A percentile compares a stretch with the other conserved stretches of the same genome.
These are phyloP conservation scores for Sericinus montela DNA, from an alignment of 2,888 invertebrate species.

Conservation along the genomic window DNA sequence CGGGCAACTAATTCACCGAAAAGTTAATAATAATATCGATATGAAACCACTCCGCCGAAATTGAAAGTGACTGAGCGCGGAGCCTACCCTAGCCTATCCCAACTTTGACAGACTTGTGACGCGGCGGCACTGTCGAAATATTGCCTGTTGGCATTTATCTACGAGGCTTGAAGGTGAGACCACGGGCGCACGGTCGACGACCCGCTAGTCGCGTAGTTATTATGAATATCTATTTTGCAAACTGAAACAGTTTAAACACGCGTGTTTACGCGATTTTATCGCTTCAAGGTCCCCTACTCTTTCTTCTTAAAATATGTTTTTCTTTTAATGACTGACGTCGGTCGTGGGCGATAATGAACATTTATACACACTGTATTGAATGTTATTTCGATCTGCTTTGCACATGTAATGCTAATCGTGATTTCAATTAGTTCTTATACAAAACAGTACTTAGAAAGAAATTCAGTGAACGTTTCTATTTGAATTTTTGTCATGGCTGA, in stretches of 20 bases:
- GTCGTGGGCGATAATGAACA: not conserved
- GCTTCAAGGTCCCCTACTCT: slow-evolving; percentile 29
- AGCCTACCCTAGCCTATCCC: slow-evolving; percentile 41
- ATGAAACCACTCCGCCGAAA: not conserved
- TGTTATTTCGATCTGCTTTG: no score
- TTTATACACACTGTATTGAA: no score
- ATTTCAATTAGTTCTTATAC: no score
- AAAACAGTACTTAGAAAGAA: no score
- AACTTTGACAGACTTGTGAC: slow-evolving; percentile 43
- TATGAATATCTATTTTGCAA: slow-evolving; percentile 57
- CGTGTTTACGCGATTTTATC: slow-evolving; percentile 30
- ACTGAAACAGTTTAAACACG: slow-evolving; percentile 31
- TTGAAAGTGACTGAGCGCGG: not conserved
- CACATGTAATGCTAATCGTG: no score
- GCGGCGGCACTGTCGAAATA: slow-evolving; percentile 44
- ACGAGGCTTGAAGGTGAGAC: slow-evolving; percentile 60
- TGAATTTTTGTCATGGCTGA: no score
- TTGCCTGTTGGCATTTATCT: slow-evolving; percentile 72
- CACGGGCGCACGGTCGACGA: slow-evolving; percentile 67
- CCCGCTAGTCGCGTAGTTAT: slow-evolving; percentile 45
- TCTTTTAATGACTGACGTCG: slow-evolving; percentile 1
- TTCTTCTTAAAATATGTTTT: slow-evolving; percentile 17
- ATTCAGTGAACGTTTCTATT: no score
- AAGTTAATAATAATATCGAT: not conserved
- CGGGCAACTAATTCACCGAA: no score